phyloP scores from a whole-genome alignment of 1,140 invertebrate genomes.

The Lasaia peninsularis region DNA sequence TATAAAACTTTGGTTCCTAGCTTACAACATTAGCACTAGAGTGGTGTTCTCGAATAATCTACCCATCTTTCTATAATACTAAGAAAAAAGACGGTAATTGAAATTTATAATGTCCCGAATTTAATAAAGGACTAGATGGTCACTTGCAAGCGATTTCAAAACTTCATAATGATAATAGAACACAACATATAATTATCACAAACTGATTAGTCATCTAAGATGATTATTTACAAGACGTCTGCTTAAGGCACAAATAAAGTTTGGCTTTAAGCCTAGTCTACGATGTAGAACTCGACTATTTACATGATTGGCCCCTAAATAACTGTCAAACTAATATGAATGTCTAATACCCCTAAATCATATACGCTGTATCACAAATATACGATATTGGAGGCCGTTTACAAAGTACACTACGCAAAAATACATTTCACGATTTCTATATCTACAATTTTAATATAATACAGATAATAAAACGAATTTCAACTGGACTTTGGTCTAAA shows the following conservation, averaged over 20 bases:
- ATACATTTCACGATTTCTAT: not conserved
- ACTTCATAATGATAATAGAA: slow-evolving; percentile 36
- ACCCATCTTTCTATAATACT: not conserved
- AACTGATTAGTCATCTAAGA: slow-evolving; percentile 56
- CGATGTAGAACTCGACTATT: slow-evolving; percentile 38
- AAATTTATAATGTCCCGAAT: not conserved
- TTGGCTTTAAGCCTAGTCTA: slow-evolving; percentile 51
- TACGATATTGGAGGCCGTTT: slow-evolving; percentile 23
- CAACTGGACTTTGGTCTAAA: slow-evolving; percentile 7
- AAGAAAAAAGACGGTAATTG: not conserved
- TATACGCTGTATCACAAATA: slow-evolving; percentile 21
- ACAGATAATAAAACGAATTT: not conserved
- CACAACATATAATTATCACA: slow-evolving; percentile 59
- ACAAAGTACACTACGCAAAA: slow-evolving; percentile 15
- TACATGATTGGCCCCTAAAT: slow-evolving; percentile 61
- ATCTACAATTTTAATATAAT: slow-evolving; percentile 11
- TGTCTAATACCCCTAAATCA: slow-evolving; percentile 12
- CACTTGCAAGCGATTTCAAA: slow-evolving; percentile 28
- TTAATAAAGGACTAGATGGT: slow-evolving; percentile 31
- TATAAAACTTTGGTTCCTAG: slow-evolving; percentile 73
- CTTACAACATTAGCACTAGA: slow-evolving; percentile 37
- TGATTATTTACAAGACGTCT: slow-evolving; percentile 55
- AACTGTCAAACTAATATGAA: slow-evolving; percentile 29
- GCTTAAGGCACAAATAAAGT: slow-evolving; percentile 50
- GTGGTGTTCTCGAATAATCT: slow-evolving; percentile 17